Evolutionary conservation across 2,797 vertebrate genomes (phyloP), one percentile per base, ranked within the genome.

Genomic region (Oophaga sylvatica): DNA sequence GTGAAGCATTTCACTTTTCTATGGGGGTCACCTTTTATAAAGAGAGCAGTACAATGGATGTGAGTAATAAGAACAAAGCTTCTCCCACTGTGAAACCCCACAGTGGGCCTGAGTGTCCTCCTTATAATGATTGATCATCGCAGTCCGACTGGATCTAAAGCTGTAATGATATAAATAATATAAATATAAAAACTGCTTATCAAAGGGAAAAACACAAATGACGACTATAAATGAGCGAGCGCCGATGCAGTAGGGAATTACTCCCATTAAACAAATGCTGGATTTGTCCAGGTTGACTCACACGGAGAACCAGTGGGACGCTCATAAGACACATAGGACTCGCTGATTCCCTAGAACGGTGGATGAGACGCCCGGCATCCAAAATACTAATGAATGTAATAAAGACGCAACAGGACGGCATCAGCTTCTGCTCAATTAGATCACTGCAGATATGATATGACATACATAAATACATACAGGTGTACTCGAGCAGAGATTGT

Each of bases 211-310:
- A 31, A 0, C 0, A 20, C 29, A 82, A 68, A 12, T 70, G 45
- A 59, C 56, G 26, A 59, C 53, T 20, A 29, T 35, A 59, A 35
- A 71, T 70, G 45, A 71, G 41, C 63, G 9, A 31, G 80, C 26
- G 77, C 3, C n/a, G 12, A 26, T 53, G 8, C 26, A 31, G 29
- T 8, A 81, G 16, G 80, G 53, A 53, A 60, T 48, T 48, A 53
- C 12, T 70, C 19, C 26, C 67, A 57, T 71, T 56, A 45, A 73
- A 73, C 82, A 83, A 60, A 83, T 83, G 82, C 31, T 45, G 35
- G 48, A 35, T 41, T 65, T 59, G 20, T 67, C 57, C 20, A 57
- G 68, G 31, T 31, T 9, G 41, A 60, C 17, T 20, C 59, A 20
- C 63, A 67, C 41, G 4, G 53, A 20, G 80, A 81, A 10, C 9